These are phyloP conservation scores for Caranx ignobilis DNA, from an alignment of 2,113 vertebrate species.

Conservation along the genomic window DNA sequence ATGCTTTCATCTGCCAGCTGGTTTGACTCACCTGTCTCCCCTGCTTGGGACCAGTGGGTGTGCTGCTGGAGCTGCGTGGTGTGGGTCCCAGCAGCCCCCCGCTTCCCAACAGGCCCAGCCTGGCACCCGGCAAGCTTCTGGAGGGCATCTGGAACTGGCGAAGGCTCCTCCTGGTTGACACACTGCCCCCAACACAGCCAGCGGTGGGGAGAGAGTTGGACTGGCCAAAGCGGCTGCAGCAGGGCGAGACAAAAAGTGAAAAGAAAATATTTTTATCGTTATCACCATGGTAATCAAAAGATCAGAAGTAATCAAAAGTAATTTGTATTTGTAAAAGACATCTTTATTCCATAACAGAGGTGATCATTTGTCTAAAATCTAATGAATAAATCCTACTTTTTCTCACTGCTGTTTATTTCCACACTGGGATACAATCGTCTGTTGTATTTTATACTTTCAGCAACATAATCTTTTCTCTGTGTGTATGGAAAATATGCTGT, in stretches of 20 bases:
- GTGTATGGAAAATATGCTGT: not conserved
- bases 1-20: not conserved
- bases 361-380: not conserved
- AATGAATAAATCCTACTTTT: not conserved
- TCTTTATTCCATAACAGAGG: not conserved
- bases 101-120: slow-evolving; percentile 92
- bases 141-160: slow-evolving; percentile 97
- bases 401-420: not conserved
- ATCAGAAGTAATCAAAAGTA: no score
- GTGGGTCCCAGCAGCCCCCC: slow-evolving; percentile 89
- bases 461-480: not conserved
- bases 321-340: no score
- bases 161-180: slow-evolving; percentile 91
- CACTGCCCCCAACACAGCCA: slow-evolving; percentile 88
- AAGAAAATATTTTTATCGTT: not conserved
- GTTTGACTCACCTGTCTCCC: slow-evolving; percentile 88
- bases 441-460: not conserved
- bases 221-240: slow-evolving; percentile 92
- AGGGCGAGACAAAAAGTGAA: not conserved
- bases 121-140: slow-evolving; percentile 90
- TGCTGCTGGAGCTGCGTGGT: slow-evolving; percentile 89
- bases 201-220: slow-evolving; percentile 96
- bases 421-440: not conserved
- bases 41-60: slow-evolving; percentile 92
- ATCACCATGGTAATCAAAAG: not conserved